Percentiles rank a stretch among this genome's conserved stretches.
phyloP scores from a whole-genome alignment of 2,888 invertebrate species.

The Nomada ferruginata region DNA sequence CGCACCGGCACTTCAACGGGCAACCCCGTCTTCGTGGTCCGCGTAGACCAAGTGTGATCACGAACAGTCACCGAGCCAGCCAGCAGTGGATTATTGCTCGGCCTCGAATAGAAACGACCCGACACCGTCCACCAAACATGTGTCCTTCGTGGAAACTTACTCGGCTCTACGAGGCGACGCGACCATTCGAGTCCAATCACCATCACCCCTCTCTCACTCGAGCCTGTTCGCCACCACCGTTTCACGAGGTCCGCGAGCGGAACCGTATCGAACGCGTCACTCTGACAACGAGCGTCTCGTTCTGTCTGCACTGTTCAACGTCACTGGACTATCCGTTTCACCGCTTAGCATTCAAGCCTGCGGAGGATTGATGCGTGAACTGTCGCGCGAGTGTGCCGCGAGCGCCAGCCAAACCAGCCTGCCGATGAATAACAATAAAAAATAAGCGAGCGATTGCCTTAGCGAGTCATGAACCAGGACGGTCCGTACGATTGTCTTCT shows the following conservation, averaged over 20 bases:
- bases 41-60: conserved; percentile 44
- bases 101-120: conserved; percentile 44
- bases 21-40: conserved; percentile 34
- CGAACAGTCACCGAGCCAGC: conserved; percentile 78
- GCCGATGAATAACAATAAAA: conserved; percentile 81
- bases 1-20: conserved; percentile 42
- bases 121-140: conserved; percentile 71
- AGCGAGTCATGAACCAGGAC: conserved; percentile 70
- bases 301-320: neutral
- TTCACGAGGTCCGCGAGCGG: conserved; percentile 19
- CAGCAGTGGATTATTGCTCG: conserved; percentile 42
- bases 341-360: neutral
- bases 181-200: conserved; percentile 76
- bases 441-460: conserved; percentile 79
- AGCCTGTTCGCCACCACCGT: conserved; percentile 46
- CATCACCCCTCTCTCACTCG: conserved; percentile 73
- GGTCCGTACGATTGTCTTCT: conserved; percentile 50
- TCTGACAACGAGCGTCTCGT: neutral
- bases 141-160: conserved; percentile 67
- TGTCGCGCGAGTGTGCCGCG: neutral
- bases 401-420: conserved; percentile 47
- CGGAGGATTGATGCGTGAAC: no score
- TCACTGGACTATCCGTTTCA: neutral
- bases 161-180: conserved; percentile 59
- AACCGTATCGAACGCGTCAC: conserved; percentile 2